Conservation (phyloP, 2,888 invertebrate species). For the Eulithis testata region DNA sequence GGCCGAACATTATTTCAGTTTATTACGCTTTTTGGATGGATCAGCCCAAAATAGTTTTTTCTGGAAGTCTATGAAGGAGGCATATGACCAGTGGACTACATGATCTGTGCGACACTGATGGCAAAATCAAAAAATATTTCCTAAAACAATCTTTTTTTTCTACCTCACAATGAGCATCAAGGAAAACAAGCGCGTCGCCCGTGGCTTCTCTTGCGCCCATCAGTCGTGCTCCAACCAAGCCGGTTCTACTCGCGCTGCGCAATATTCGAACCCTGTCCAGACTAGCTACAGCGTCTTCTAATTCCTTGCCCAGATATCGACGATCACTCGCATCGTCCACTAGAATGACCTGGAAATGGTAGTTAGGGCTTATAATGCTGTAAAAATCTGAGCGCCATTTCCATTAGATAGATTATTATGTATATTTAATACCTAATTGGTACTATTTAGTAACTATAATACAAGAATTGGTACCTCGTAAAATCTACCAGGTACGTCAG, state of each 20-base stretch:
- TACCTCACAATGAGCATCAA: slow-evolving; percentile 98
- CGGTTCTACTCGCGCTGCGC: slow-evolving; percentile 91
- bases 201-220: slow-evolving; percentile 92
- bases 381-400: too few species aligned
- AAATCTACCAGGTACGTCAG: too few species aligned
- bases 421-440: too few species aligned
- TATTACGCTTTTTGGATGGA: too few species aligned
- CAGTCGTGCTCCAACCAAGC: slow-evolving; percentile 94
- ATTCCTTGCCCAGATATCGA: slow-evolving; percentile 68
- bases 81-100: too few species aligned
- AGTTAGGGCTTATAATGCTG: too few species aligned
- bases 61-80: neutral
- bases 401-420: too few species aligned
- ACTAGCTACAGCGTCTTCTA: slow-evolving; percentile 66
- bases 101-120: too few species aligned
- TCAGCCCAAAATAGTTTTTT: too few species aligned
- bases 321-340: slow-evolving; percentile 79
- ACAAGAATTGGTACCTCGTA: too few species aligned
- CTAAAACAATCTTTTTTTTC: slow-evolving; percentile 46
- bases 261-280: slow-evolving; percentile 84
- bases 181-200: slow-evolving; percentile 94
- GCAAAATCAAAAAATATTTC: too few species aligned
- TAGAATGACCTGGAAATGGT: slow-evolving; percentile 69
- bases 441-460: too few species aligned
- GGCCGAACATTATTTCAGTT: neutral